Conservation (phyloP, 2,113 vertebrate genomes). For the Helogale parvula region DNA sequence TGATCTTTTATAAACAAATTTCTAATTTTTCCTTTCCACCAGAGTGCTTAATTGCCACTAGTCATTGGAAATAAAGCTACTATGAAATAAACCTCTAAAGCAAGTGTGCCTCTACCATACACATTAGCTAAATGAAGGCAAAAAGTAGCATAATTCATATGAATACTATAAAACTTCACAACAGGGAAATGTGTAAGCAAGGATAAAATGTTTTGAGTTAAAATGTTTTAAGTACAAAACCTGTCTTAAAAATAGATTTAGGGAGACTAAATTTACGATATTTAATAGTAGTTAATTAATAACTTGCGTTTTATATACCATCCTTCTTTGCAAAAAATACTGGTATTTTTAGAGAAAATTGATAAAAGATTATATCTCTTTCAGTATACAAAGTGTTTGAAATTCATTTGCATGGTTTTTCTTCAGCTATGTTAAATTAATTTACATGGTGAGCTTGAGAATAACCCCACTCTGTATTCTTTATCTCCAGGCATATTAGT, state of each 20-base stretch:
- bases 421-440: neutral
- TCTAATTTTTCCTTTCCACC: neutral
- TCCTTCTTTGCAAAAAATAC: neutral
- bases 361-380: neutral
- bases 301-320: neutral
- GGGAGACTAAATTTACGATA: neutral
- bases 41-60: neutral
- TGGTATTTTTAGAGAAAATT: neutral
- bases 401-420: constrained; percentile 5
- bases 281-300: neutral
- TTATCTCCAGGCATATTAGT: neutral
- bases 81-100: neutral
- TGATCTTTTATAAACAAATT: neutral
- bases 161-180: neutral
- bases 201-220: neutral
- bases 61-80: constrained; percentile 45
- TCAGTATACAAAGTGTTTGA: neutral
- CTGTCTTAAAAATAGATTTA: neutral
- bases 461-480: neutral
- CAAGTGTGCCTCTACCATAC: neutral
- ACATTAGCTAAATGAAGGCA: neutral
- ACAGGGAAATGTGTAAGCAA: neutral
- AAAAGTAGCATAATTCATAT: neutral
- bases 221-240: constrained; percentile 22
- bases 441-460: neutral